Evolutionary conservation across 2,888 invertebrate species (phyloP).

Genomic region (Erebia aethiops): DNA sequence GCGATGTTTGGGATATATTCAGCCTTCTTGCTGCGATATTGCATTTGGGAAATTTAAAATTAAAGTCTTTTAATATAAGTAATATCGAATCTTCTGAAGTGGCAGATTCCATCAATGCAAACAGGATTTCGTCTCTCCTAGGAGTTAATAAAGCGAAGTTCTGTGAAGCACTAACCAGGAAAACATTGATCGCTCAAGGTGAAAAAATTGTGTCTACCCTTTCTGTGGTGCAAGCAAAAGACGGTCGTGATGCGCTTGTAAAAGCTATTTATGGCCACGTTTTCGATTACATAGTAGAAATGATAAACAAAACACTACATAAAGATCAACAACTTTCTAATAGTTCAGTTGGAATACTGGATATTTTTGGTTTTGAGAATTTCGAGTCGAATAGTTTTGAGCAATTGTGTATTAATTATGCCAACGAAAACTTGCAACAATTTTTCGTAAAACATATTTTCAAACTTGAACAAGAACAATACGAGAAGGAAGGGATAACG

Average conservation of each 20-base stretch:
- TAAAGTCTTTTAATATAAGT: slow-evolving; percentile 87
- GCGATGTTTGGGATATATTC: slow-evolving; percentile 93
- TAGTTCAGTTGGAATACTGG: slow-evolving; percentile 94
- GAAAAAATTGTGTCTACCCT: slow-evolving; percentile 91
- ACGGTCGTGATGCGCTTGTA: slow-evolving; percentile 95
- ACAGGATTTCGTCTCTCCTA: slow-evolving; percentile 87
- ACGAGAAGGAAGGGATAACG: slow-evolving; percentile 93
- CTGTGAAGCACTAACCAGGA: slow-evolving; percentile 91
- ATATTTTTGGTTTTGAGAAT: slow-evolving; percentile 99
- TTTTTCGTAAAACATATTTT: slow-evolving; percentile 98
- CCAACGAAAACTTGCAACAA: slow-evolving; percentile 98
- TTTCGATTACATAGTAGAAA: slow-evolving; percentile 94
- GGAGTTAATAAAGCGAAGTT: slow-evolving; percentile 88
- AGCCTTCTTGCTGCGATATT: slow-evolving; percentile 93
- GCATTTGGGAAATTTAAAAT: slow-evolving; percentile 95
- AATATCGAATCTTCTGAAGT: slow-evolving; percentile 96
- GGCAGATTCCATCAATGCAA: slow-evolving; percentile 86
- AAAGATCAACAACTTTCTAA: slow-evolving; percentile 84
- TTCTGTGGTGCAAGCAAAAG: slow-evolving; percentile 88
- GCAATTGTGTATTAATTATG: slow-evolving; percentile 97
- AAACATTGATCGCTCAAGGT: slow-evolving; percentile 92
- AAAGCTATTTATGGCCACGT: slow-evolving; percentile 96
- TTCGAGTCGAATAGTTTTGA: slow-evolving; percentile 96
- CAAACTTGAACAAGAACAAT: slow-evolving; percentile 97
- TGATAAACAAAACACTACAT: slow-evolving; percentile 93